Evolutionary conservation across 2,113 vertebrate species (phyloP), one percentile per base, ranked within the genome.

Genomic region (Pseudorasbora parva): DNA sequence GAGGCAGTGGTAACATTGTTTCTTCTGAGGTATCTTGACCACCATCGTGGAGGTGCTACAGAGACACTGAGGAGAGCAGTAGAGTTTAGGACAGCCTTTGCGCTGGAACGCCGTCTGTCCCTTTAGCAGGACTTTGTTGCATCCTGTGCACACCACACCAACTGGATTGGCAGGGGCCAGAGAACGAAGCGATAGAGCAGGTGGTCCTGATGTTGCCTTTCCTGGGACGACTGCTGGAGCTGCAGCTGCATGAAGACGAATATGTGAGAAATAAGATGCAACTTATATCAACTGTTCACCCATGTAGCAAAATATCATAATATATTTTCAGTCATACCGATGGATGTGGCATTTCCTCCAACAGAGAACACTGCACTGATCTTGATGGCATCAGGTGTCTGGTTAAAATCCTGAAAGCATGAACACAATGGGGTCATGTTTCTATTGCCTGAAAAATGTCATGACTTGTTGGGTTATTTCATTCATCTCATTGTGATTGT

Each of bases 21-120:
- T 97, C 88, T 92, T 93, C 86, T 87, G 86, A 27, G 88, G 89
- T 82, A 91, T 90, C 80, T 92, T 94, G 89, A 89, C 68, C 5
- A 92, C 87, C 85, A 94, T 92, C 81, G 93, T 91, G 71, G 94
- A 94, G 79, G 95, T 95, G 93, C 94, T 95, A 90, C 94, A 96
- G 91, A 97, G 96, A 93, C 96, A 97, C 91, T 92, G 84, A 89
- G 95, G 91, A 85, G 95, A 97, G 91, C 95, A 97, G 93, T 95
- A 96, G 78, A 96, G 95, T 76, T 8, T 88, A 83, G 4, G 80
- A 9, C 95, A 97, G 84, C 98, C 97, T 92, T 97, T 99, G 89
- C 96, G 96, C 93, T 99, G 98, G 92, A 96, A 99, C 1, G 98
- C 98, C 0, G 97, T 99, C 92, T 99, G 98, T 23, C 98, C 98